phyloP scores from a whole-genome alignment of 2,797 vertebrate genomes.

The Typhlichthys eigenmanni region DNA sequence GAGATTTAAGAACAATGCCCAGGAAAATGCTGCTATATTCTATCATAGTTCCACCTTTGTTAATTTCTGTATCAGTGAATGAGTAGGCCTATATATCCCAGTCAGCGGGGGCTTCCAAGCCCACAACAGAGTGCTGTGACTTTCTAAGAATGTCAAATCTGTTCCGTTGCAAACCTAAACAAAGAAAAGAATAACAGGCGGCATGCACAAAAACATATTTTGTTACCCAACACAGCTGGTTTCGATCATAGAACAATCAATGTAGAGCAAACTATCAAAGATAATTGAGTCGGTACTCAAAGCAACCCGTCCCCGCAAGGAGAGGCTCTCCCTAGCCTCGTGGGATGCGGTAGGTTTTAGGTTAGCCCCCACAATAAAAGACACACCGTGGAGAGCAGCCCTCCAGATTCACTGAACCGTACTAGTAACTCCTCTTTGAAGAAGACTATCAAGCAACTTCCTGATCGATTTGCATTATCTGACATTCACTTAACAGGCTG shows the following conservation, averaged over 20 bases:
- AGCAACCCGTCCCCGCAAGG: conserved; percentile 37
- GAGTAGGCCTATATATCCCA: conserved; percentile 12
- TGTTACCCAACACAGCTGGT: conserved; percentile 53
- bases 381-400: conserved; percentile 14
- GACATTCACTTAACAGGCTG: no score
- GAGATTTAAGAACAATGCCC: no score
- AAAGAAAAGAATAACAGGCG: conserved; percentile 61
- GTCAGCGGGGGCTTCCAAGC: conserved; percentile 35
- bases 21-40: no score
- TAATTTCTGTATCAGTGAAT: conserved; percentile 44
- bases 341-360: not conserved
- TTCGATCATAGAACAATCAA: conserved; percentile 49
- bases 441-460: no score
- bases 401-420: conserved; percentile 3
- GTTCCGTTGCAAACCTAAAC: conserved; percentile 61
- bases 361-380: conserved; percentile 23
- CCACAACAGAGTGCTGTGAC: conserved; percentile 59
- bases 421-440: no score
- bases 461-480: no score
- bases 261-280: conserved; percentile 57
- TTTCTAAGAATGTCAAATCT: conserved; percentile 57
- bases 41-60: not conserved
- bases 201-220: conserved; percentile 63
- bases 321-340: conserved; percentile 32
- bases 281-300: conserved; percentile 31